Conservation (phyloP, 2,888 invertebrate genomes). For the Yponomeuta malinellus region DNA sequence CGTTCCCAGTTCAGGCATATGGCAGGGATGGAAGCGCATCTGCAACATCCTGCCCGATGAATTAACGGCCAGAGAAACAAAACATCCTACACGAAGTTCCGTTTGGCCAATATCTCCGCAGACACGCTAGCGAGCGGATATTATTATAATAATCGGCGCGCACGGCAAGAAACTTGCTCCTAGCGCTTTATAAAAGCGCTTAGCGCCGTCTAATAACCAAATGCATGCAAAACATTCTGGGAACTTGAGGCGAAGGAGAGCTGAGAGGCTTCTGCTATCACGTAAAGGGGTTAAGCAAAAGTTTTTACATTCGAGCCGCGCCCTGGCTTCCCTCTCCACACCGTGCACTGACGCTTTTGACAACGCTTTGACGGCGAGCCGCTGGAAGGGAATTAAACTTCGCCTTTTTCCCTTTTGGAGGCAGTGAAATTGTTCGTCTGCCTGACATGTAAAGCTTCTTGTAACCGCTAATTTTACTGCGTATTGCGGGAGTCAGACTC, state of each 20-base stretch:
- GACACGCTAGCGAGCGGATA: slow-evolving; percentile 22
- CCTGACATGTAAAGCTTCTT: slow-evolving; percentile 2
- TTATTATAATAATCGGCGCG: slow-evolving; percentile 25
- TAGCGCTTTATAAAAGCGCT: slow-evolving; percentile 27
- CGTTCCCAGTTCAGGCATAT: slow-evolving; percentile 44
- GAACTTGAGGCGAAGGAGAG: slow-evolving; percentile 51
- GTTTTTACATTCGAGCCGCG: slow-evolving; percentile 68
- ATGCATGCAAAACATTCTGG: slow-evolving; percentile 60
- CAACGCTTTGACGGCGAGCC: slow-evolving; percentile 64
- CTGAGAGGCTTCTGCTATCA: slow-evolving; percentile 51
- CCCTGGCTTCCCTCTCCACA: slow-evolving; percentile 57
- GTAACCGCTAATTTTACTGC: background rate
- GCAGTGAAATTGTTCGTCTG: slow-evolving; percentile 33
- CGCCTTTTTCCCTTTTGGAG: slow-evolving; percentile 48
- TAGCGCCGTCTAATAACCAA: slow-evolving; percentile 55
- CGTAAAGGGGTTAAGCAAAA: slow-evolving; percentile 66
- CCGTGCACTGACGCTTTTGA: slow-evolving; percentile 63
- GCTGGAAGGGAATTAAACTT: slow-evolving; percentile 60
- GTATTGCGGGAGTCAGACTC: background rate
- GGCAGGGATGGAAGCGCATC: slow-evolving; percentile 52
- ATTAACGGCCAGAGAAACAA: slow-evolving; percentile 39
- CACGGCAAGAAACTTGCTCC: slow-evolving; percentile 2
- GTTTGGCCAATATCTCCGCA: slow-evolving; percentile 33
- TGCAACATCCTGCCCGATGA: slow-evolving; percentile 53
- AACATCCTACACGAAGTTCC: slow-evolving; percentile 33